Percentiles rank a stretch among this genome's conserved stretches.
phyloP scores from a whole-genome alignment of 2,113 vertebrate genomes.

The Chamaea fasciata region DNA sequence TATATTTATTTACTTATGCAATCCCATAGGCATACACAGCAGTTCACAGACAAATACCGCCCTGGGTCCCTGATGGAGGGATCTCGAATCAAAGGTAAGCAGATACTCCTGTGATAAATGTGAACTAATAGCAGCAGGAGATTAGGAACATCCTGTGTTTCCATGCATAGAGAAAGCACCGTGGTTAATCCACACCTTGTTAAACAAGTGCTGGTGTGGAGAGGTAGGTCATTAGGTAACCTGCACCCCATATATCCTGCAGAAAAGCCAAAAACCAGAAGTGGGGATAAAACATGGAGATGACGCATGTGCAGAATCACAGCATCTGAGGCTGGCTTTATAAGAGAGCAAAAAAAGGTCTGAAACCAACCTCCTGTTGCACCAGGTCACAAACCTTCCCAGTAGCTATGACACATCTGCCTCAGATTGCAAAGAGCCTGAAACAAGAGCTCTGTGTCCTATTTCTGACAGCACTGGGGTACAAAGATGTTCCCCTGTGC shows the following conservation, averaged over 20 bases:
- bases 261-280: not conserved
- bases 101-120: constrained; percentile 27
- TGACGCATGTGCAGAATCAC: rapidly evolving
- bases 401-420: not conserved
- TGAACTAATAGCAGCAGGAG: not conserved
- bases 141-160: not conserved
- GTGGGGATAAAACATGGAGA: not conserved
- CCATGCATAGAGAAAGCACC: not conserved
- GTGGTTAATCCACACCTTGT: not conserved
- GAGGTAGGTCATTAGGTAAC: not conserved
- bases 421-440: not conserved
- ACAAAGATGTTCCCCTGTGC: not conserved
- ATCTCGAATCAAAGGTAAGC: constrained; percentile 7
- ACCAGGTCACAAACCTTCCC: not conserved
- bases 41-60: not conserved
- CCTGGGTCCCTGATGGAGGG: not conserved
- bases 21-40: constrained; percentile 42
- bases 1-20: constrained; percentile 59
- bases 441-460: not conserved
- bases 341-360: not conserved
- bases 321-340: not conserved
- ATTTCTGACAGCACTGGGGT: not conserved
- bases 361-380: not conserved
- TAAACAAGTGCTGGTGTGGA: not conserved
- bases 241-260: not conserved